These are phyloP conservation scores for Pammene aurita DNA, from an alignment of 2,888 invertebrate species.

Conservation along the genomic window DNA sequence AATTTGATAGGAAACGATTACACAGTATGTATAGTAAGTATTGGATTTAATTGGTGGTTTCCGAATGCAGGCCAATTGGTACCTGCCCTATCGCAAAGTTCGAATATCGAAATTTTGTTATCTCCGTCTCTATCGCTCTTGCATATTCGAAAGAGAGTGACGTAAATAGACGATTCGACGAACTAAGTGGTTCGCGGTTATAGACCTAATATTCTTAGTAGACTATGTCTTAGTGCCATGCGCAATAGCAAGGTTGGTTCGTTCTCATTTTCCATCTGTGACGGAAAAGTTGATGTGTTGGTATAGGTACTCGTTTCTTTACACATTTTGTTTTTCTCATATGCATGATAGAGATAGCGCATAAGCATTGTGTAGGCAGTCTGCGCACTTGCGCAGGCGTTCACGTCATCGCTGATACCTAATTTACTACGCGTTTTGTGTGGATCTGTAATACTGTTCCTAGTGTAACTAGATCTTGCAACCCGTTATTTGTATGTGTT, in stretches of 20 bases:
- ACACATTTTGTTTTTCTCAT: constrained; percentile 35
- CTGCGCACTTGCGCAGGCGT: constrained; percentile 43
- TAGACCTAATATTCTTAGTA: too few relatives aligned
- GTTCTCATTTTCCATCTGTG: constrained; percentile 61
- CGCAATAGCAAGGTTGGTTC: constrained; percentile 48
- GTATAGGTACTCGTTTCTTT: constrained; percentile 49
- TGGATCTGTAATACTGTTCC: not conserved
- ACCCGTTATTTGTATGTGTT: not conserved
- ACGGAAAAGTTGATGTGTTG: constrained; percentile 47
- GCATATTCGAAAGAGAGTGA: too few relatives aligned
- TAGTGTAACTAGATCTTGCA: not conserved
- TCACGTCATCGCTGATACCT: constrained; percentile 41
- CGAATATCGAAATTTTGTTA: too few relatives aligned
- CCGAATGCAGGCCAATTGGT: too few relatives aligned
- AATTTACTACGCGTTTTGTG: not conserved
- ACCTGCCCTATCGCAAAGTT: too few relatives aligned
- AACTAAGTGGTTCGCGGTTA: too few relatives aligned
- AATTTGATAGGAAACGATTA: too few relatives aligned
- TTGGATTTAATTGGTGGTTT: too few relatives aligned
- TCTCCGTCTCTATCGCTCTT: too few relatives aligned
- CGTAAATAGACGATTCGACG: too few relatives aligned
- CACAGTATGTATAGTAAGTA: too few relatives aligned
- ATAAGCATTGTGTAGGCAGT: constrained; percentile 19
- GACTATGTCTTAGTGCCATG: constrained; percentile 21
- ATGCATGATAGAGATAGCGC: constrained; percentile 26